Base-by-base conservation (phyloP, 2,113 vertebrate genomes). In the Phrynosoma platyrhinos region DNA sequence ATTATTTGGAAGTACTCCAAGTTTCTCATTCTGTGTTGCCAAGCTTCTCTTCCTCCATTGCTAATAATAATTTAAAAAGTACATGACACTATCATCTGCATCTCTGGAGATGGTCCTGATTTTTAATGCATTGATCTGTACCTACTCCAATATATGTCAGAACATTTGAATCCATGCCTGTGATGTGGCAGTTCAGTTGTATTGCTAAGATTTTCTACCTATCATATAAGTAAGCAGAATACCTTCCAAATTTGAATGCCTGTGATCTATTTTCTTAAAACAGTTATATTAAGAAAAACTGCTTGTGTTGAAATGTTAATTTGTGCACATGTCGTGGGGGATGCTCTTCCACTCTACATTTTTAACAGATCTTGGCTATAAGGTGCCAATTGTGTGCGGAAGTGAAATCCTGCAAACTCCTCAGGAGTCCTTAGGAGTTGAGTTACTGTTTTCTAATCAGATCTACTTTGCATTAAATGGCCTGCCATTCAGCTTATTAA, bases 401-500 rank as follows among this genome's bases (percentile, higher is more conserved):
- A 85, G 84, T 85, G 88, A 94, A 95, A 90, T 94, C 87, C 89
- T 76, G 91, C 58, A 79, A n/a, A 81, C 79, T 93, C 91, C 83
- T 91, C 89, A 94, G 96, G 94, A 95, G 91, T 93, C 91, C 83
- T 91, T 89, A 94, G 96, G 94, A 95, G 91, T 87, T 83, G 83
- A 30, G 96, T 96, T 94, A 93, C 77, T 93, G 94, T 97, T 97
- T 97, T 96, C 98, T 95, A 94, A 95, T 95, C 94, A 92, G 87
- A 98, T 97, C 97, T 98, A 92, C 97, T 97, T 98, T 95, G 95
- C 96, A 96, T 96, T 96, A 94, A 96, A 93, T 89, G 9, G 86
- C 86, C 87, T 82, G 88, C 95, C 94, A 94, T 97, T 97, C 95
- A 94, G 92, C 95, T 96, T 97, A 95, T 97, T 97, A 98, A 98